Conservation (phyloP, 2,888 invertebrate genomes). For the Drosophila paucipuncta region DNA sequence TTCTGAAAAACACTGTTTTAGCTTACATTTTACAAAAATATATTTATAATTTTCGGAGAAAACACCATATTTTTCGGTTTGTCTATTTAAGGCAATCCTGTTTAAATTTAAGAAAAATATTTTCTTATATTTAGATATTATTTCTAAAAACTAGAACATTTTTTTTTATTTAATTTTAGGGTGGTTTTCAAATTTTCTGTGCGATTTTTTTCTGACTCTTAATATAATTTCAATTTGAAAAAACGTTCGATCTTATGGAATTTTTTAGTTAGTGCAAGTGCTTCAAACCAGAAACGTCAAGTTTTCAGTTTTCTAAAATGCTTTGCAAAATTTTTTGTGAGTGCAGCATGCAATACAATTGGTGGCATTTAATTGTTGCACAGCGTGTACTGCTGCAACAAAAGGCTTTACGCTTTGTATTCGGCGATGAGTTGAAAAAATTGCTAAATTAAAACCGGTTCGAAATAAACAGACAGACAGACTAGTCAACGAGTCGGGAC, state of each 20-base stretch:
- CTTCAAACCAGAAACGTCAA: background rate
- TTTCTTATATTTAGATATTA: background rate
- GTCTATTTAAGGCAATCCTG: background rate
- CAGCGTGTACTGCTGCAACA: conserved; percentile 53
- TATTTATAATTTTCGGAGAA: background rate
- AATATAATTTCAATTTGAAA: background rate
- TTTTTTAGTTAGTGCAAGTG: background rate
- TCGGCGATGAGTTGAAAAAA: conserved; percentile 35
- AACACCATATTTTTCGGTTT: background rate
- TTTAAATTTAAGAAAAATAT: background rate
- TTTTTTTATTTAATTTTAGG: background rate
- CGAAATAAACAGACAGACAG: conserved; percentile 25
- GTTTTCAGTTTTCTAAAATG: background rate
- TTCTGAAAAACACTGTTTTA: background rate
- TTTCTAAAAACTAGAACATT: background rate
- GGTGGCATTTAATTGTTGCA: conserved; percentile 75
- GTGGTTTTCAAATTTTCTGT: background rate
- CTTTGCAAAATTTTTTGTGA: background rate
- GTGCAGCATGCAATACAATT: conserved; percentile 52
- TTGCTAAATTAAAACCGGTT: conserved; percentile 58
- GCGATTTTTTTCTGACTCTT: background rate
- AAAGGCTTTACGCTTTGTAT: conserved; percentile 61
- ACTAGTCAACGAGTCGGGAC: conserved; percentile 2
- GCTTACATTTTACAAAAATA: background rate
- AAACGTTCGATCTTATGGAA: background rate